A percentile compares a stretch with the other conserved stretches of the same genome.
phyloP scores from a whole-genome alignment of 2,888 invertebrate species.

The Xestia rhomboidea region DNA sequence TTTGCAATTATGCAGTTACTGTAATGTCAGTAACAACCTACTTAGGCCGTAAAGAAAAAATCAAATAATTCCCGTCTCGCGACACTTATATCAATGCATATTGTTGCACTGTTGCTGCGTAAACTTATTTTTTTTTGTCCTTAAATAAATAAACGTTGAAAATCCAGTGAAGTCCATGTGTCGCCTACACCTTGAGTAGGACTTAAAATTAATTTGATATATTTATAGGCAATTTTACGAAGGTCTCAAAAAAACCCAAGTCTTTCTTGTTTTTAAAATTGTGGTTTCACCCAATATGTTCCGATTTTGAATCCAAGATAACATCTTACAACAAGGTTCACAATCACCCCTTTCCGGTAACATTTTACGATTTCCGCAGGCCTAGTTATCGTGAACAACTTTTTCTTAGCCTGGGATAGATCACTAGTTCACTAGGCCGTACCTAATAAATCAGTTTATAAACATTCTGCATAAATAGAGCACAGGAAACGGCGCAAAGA shows the following conservation, averaged over 20 bases:
- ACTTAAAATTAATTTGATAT: background rate
- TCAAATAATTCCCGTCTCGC: background rate
- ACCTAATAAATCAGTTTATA: constrained; percentile 16
- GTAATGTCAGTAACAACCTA: background rate
- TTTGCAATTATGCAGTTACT: constrained; percentile 21
- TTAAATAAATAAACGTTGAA: background rate
- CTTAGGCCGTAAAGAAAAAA: background rate
- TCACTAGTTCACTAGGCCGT: constrained; percentile 51
- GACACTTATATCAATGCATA: background rate
- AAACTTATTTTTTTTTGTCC: no score
- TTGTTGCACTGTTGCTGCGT: background rate
- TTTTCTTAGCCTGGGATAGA: constrained; percentile 16
- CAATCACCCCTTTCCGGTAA: background rate
- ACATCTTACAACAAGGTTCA: background rate
- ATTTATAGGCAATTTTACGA: background rate
- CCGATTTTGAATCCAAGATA: constrained; percentile 14
- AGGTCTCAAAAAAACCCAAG: background rate
- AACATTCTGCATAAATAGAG: constrained; percentile 39
- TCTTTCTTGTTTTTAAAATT: background rate
- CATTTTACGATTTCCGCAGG: constrained; percentile 3
- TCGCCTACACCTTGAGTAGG: background rate
- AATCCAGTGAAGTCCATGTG: background rate
- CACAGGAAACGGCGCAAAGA: constrained; percentile 57
- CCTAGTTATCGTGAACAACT: background rate
- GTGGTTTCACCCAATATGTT: background rate